A percentile compares a stretch with the other conserved stretches of the same genome.
Conservation (phyloP, 2,797 vertebrate species). For the Hippopotamyrus pictus region DNA sequence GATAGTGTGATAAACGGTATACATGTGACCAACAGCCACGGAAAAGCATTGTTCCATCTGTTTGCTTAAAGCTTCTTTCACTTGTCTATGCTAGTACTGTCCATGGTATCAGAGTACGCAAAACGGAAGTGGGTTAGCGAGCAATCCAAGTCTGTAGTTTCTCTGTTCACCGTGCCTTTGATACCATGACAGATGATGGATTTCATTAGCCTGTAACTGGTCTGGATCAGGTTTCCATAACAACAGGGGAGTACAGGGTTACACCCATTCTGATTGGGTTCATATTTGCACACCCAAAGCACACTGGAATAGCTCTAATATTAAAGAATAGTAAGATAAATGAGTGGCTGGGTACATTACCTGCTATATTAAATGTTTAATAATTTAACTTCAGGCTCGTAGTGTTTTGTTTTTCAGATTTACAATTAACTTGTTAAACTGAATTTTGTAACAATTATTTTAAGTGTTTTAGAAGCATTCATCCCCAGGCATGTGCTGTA, state of each 20-base stretch:
- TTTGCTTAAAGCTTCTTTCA: neutral
- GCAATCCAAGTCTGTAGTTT: neutral
- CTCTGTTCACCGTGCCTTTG: neutral
- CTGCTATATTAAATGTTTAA: neutral
- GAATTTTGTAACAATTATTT: neutral
- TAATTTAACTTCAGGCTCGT: neutral
- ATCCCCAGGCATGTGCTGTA: neutral
- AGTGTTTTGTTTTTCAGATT: neutral
- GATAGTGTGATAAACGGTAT: neutral
- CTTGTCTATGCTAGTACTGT: neutral
- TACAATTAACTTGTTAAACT: neutral
- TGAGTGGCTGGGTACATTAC: neutral
- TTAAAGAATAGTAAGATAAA: neutral
- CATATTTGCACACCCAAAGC: neutral
- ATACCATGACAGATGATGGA: conserved; percentile 10
- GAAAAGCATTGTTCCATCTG: neutral
- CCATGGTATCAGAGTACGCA: neutral
- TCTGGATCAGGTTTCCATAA: conserved; percentile 12
- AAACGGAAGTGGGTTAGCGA: neutral
- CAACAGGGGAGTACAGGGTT: conserved; percentile 10
- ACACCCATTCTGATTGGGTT: conserved; percentile 6
- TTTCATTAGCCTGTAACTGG: neutral
- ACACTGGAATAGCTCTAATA: neutral
- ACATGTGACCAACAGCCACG: neutral
- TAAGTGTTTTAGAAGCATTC: neutral